Base-by-base conservation (phyloP, 2,888 invertebrate species). In the Neoitamus cyanurus region DNA sequence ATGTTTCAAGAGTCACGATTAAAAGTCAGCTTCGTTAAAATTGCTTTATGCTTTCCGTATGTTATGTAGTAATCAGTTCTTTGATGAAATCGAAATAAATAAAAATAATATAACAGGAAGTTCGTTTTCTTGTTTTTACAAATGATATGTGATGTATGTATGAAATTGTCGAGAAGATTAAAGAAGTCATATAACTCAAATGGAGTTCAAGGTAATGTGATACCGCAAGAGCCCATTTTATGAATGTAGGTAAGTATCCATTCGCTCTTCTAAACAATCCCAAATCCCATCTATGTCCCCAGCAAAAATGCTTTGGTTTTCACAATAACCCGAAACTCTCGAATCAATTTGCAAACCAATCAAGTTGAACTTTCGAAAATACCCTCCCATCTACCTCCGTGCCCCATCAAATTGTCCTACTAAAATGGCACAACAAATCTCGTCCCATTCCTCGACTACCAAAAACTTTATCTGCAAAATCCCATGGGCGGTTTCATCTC, bases 401-500 rank as follows among this genome's bases (percentile, higher is more conserved):
- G 1, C 20, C 25, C 25, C 9, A 20, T 7, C 58, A 58, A 58
- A 58, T 58, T 58, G 20, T 75, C 42, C 42, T 37, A 42, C 28
- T 42, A 25, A 25, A 75, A 75, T 48, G 31, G 58, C 6, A 48
- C 25, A 31, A 34, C 78, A 78, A 48, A 30, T 15, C 58, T 78
- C 20, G 37, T 15, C 58, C 31, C 78, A 31, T 31, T 78, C 58
- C 78, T 78, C 42, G 48, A 78, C 15, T 78, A 69, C 69, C 69
- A 69, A 25, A 82, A 82, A 82, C 69, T 69, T 82, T 82, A 82
- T 82, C 42, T 28, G 7, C 28, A 25, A 36, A 82, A n/a, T 37
- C 82, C 82, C 69, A 37, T 69, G 82, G 82, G 82, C 69, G 82
- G 82, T 82, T 82, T 82, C 69, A 82, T 25, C 82, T 58, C 48